Conservation (phyloP, 2,888 invertebrate genomes). For the Stegana nigrithorax region DNA sequence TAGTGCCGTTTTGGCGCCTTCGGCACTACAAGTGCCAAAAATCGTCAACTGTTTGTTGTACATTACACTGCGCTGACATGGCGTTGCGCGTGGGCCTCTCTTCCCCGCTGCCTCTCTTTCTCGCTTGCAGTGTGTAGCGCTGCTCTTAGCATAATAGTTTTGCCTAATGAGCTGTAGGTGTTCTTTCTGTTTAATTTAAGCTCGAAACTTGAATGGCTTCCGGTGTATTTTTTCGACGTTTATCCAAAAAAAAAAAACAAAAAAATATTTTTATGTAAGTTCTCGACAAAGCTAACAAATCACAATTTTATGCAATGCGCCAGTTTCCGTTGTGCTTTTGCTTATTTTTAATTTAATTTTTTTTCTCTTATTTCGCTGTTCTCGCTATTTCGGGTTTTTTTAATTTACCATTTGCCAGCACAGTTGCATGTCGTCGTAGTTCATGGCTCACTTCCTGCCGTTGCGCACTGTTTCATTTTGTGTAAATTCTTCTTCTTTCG, state of each 20-base stretch:
- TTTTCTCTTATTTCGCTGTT: neutral
- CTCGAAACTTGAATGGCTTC: no score
- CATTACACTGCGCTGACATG: neutral
- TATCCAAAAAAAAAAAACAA: no score
- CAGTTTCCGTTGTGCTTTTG: neutral
- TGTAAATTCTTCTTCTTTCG: no score
- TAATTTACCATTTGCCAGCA: neutral
- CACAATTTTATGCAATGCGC: no score
- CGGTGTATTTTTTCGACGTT: no score
- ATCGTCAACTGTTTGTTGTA: neutral
- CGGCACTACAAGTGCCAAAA: constrained; percentile 5
- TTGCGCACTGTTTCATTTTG: constrained; percentile 60
- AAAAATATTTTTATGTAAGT: no score
- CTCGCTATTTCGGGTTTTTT: neutral
- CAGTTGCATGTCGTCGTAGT: neutral
- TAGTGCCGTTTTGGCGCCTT: neutral
- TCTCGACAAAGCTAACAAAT: neutral
- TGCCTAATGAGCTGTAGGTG: constrained; percentile 3
- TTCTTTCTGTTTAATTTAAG: neutral
- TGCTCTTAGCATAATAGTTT: no score
- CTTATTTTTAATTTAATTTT: neutral
- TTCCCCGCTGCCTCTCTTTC: no score
- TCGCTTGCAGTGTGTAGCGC: no score
- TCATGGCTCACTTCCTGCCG: constrained; percentile 55
- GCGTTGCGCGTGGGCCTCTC: no score